Evolutionary conservation across 2,797 vertebrate species (phyloP), one percentile per base, ranked within the genome.

Genomic region (Arnoldichthys spilopterus): DNA sequence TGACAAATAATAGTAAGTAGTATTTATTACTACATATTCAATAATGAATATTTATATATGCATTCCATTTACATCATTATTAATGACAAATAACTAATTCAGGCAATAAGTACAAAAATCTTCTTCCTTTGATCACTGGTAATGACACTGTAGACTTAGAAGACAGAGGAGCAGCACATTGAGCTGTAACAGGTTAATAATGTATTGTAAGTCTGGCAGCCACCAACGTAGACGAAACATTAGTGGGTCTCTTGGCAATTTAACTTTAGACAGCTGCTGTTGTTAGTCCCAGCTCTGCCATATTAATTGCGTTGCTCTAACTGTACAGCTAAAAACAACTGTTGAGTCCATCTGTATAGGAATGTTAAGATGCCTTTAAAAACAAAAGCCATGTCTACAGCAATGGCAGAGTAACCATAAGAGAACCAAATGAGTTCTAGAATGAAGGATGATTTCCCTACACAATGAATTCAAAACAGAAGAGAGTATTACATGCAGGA

Each of bases 361-460:
- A 83, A 84, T 61, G 47, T 76, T 83, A 68, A 73, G 73, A 81
- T 76, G 76, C 51, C 62, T 72, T 74, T 58, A 63, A 81, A 86
- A 86, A 81, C 82, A 85, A 72, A 74, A 20, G 51, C 43, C 37
- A 70, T 84, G 76, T 72, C 85, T 43, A 79, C 77, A 78, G 75
- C 72, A 79, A 86, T 53, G 63, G 80, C 77, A 76, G 63, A 69
- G 40, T 61, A 32, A 71, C 76, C 72, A 67, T 69, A 61, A 58
- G 58, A 51, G 53, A 69, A 40, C 79, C 51, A 82, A 82, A 79
- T 79, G n/a, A 79, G 71, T 59, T 80, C 61, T 63, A 79, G 59
- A 66, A 80, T 78, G 62, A 63, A 77, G 81, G 45, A 77, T 56
- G 34, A 63, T 63, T 78, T 78, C 49, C 76, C 67, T 64, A 45